Base-by-base conservation (phyloP, 1,140 invertebrate species). In the Scylla paramamosain region DNA sequence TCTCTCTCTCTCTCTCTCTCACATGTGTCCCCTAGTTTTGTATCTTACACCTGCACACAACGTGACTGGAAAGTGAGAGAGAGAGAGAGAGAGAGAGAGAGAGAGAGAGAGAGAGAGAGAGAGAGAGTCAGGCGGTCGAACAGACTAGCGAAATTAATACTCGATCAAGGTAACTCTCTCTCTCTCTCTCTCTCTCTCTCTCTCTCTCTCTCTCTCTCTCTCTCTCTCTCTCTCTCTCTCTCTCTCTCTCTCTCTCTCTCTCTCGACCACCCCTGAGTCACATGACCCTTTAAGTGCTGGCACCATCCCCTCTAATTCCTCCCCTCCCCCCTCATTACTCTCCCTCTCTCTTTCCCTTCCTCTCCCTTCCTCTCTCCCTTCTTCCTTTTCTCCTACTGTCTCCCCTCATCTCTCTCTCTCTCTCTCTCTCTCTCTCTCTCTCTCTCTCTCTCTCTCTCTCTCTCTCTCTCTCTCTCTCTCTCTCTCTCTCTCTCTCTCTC, bases 361-460 rank as follows among this genome's bases (percentile, higher is more conserved):
- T 92, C 91, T 92, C 91, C 82, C 59, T 86, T 82, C 87, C 92
- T 93, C 92, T 93, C 83, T 93, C 92, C 86, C 92, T 86, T 82
- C 86, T 82, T 4, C 32, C 48, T 77, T 52, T 45, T 28, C 77
- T 28, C 59, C 67, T 31, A 0, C 45, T 32, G 16, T 28, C 45
- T n/a, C 45, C 46, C 88, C 39, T 25, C 89, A 48, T 32, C 52
- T 52, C 45, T 28, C 32, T 52, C 45, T 46, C 45, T 28, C 32
- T 45, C 28, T 39, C 87, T 45, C 87, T 45, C 39, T 89, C 87
- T 16, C 87, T 89, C 87, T 45, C 25, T 89, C 87, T 25, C 39
- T 39, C 32, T n/a, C 28, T 12, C 87, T 25, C 12, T 12, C n/a
- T 39, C 12, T 14, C 32, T 39, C 83, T 86, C n/a, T 86, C 52